Evolutionary conservation across 1,140 invertebrate species (phyloP).

Genomic region (Drosophila kepulauana): DNA sequence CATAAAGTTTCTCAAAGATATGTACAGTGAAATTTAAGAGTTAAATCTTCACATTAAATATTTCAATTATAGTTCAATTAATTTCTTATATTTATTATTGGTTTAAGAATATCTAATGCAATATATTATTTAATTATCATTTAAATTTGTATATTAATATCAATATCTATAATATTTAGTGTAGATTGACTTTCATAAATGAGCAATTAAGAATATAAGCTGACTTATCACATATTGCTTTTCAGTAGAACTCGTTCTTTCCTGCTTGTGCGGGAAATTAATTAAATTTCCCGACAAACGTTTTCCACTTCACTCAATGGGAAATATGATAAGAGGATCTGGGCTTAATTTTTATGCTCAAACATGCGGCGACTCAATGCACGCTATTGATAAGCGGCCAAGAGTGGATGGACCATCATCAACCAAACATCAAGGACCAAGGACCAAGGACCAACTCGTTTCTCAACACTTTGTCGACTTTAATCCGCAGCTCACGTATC

Average conservation of each 20-base stretch:
- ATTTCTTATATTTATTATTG: no score
- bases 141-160: no score
- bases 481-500: constrained; percentile 47
- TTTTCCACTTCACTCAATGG: constrained; percentile 11
- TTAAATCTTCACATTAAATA: no score
- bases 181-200: no score
- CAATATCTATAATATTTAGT: no score
- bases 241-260: neutral
- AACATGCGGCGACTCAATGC: constrained; percentile 45
- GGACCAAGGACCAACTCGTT: constrained; percentile 17
- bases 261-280: constrained; percentile 15
- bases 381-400: constrained; percentile 43
- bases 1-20: neutral
- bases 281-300: constrained; percentile 20
- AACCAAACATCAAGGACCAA: neutral
- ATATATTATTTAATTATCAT: no score
- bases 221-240: neutral
- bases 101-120: no score
- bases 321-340: constrained; percentile 43
- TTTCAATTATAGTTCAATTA: no score
- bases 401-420: neutral
- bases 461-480: constrained; percentile 48
- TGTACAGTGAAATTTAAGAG: neutral
- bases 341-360: constrained; percentile 36
- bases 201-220: no score